phyloP scores from a whole-genome alignment of 2,888 invertebrate genomes.

The Byasa hedistus region DNA sequence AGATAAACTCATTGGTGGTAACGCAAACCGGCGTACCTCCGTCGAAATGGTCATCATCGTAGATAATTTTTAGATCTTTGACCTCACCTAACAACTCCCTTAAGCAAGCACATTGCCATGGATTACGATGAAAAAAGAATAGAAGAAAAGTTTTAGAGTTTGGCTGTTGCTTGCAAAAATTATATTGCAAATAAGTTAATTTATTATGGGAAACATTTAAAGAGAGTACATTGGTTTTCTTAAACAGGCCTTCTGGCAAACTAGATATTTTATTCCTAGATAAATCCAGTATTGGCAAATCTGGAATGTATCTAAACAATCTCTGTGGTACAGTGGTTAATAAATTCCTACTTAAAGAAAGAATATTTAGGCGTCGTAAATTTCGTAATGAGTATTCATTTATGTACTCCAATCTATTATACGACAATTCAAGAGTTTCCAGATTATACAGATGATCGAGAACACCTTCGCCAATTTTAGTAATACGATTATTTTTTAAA shows the following conservation, averaged over 20 bases:
- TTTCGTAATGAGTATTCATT: conserved; percentile 48
- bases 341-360: conserved; percentile 54
- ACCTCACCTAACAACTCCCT: conserved; percentile 57
- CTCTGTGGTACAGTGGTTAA: conserved; percentile 50
- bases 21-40: conserved; percentile 60
- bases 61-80: conserved; percentile 49
- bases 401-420: conserved; percentile 52
- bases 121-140: conserved; percentile 63
- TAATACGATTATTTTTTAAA: conserved; percentile 43
- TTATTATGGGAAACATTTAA: conserved; percentile 59
- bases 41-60: conserved; percentile 51
- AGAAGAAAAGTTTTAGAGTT: conserved; percentile 57
- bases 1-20: conserved; percentile 47
- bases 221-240: conserved; percentile 51
- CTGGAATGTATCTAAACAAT: conserved; percentile 50
- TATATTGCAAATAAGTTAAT: conserved; percentile 58
- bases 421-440: conserved; percentile 51
- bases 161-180: conserved; percentile 59
- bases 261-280: conserved; percentile 55
- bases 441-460: conserved; percentile 51
- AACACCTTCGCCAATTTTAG: conserved; percentile 32
- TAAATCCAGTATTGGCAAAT: conserved; percentile 52
- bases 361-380: conserved; percentile 49
- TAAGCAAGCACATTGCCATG: conserved; percentile 68
- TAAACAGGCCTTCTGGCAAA: conserved; percentile 56